A percentile compares a stretch with the other conserved stretches of the same genome.
Evolutionary conservation across 2,113 vertebrate species (phyloP).

Genomic region (Laticauda colubrina): DNA sequence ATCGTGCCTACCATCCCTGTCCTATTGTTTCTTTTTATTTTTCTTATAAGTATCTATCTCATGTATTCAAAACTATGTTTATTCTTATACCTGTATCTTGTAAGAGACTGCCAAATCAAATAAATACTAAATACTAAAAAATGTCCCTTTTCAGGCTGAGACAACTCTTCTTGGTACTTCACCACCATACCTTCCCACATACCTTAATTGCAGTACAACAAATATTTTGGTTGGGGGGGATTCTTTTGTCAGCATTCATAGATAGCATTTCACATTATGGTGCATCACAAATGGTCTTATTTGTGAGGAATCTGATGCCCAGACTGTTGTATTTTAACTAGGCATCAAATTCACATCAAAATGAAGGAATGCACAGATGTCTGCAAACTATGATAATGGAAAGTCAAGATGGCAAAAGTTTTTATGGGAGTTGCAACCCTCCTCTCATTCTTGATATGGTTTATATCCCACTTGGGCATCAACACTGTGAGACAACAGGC

Average conservation of each 20-base stretch:
- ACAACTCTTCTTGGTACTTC: conserved; percentile 11
- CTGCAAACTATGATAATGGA: not conserved
- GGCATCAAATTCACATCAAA: not conserved
- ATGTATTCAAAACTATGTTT: no score
- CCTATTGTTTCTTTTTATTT: no score
- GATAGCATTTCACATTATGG: not conserved
- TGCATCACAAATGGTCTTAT: not conserved
- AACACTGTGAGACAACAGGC: not conserved
- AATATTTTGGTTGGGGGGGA: not conserved
- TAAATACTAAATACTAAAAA: no score
- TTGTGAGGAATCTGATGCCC: not conserved
- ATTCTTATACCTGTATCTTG: no score
- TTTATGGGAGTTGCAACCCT: not conserved
- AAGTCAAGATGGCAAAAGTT: not conserved
- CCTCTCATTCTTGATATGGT: not conserved
- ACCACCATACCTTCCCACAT: not conserved
- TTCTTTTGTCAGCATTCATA: not conserved
- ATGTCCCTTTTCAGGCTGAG: not conserved
- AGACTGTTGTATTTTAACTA: not conserved
- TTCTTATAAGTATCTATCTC: no score
- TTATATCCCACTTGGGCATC: not conserved
- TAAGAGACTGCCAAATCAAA: no score
- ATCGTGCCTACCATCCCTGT: no score
- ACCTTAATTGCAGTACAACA: not conserved
- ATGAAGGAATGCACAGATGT: not conserved